Conservation (phyloP, 2,113 vertebrate genomes). For the Anthoscopus minutus region DNA sequence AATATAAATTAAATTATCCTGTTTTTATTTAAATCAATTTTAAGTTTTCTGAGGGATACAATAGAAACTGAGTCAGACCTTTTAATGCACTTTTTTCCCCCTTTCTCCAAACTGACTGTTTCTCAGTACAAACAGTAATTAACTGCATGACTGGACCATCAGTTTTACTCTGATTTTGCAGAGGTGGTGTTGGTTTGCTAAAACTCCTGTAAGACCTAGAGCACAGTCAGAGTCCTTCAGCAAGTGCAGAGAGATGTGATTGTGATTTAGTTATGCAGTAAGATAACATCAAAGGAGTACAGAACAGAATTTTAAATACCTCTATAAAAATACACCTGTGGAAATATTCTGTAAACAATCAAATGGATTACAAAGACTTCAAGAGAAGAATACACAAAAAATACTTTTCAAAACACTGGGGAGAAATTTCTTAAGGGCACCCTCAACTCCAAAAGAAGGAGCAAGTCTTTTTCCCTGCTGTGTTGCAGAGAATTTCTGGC, state of each 20-base stretch:
- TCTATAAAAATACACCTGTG: slow-evolving; percentile 2
- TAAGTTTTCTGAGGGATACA: background rate
- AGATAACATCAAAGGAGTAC: slow-evolving; percentile 30
- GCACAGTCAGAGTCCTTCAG: background rate
- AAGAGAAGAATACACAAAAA: background rate
- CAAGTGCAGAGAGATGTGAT: background rate
- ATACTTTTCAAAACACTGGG: background rate
- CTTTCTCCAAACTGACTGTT: background rate
- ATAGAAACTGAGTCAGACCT: background rate
- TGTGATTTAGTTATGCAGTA: background rate
- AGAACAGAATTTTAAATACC: background rate
- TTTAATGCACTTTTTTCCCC: background rate
- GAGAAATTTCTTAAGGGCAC: background rate
- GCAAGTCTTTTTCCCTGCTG: background rate
- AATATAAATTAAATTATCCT: background rate
- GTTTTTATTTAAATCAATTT: background rate
- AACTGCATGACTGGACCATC: background rate
- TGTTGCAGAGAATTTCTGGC: background rate
- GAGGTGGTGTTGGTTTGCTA: background rate
- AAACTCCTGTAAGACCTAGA: background rate
- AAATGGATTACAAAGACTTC: background rate
- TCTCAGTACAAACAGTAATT: background rate
- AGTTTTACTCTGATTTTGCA: background rate
- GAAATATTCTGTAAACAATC: background rate
- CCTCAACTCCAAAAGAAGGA: background rate